Evolutionary conservation across 2,797 vertebrate species (phyloP).

Genomic region (Rhinichthys osculus): DNA sequence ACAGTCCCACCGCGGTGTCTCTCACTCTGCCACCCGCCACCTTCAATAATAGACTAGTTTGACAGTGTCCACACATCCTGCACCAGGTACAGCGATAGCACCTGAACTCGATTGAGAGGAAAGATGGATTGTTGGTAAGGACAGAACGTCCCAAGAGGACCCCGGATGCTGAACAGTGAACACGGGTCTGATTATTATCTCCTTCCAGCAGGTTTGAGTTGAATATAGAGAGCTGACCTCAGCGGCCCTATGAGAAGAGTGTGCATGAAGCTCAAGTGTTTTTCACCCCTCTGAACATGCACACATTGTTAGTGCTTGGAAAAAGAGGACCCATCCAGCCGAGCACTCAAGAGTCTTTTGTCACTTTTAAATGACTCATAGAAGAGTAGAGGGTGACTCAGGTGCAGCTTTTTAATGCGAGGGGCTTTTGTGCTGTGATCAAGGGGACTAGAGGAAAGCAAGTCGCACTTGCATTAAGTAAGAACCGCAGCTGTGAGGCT

Average conservation of each 20-base stretch:
- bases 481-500: conserved; percentile 4
- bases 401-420: conserved; percentile 20
- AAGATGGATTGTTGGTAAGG: conserved; percentile 12
- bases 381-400: conserved; percentile 35
- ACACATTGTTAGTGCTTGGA: not conserved
- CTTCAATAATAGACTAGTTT: conserved; percentile 7
- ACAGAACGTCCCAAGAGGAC: not conserved
- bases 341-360: conserved; percentile 24
- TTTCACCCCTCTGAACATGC: conserved; percentile 10
- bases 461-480: not conserved
- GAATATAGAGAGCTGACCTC: conserved; percentile 15
- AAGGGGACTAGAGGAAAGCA: not conserved
- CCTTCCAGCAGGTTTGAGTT: conserved; percentile 13
- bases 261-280: conserved; percentile 45
- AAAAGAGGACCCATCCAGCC: not conserved
- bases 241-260: not conserved
- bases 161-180: not conserved
- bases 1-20: not conserved
- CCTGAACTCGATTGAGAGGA: not conserved
- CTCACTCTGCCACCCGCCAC: not conserved
- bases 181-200: conserved; percentile 24
- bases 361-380: conserved; percentile 38
- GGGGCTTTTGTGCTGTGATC: conserved; percentile 14
- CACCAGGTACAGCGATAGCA: not conserved
- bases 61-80: conserved; percentile 9